phyloP scores from a whole-genome alignment of 1,140 invertebrate genomes.

The Elysia chlorotica region DNA sequence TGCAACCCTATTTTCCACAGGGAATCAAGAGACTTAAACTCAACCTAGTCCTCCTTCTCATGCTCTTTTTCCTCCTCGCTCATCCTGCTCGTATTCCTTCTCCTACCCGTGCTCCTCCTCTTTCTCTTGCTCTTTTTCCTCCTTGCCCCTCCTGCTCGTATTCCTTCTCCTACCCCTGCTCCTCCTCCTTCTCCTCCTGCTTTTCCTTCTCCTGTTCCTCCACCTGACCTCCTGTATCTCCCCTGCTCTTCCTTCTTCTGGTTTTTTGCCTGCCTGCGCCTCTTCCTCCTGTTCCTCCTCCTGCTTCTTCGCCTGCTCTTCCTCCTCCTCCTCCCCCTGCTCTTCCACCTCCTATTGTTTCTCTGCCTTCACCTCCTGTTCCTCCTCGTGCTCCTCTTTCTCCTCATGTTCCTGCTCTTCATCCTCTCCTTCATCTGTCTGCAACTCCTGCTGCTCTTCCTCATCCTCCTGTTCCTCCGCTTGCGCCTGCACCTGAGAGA shows the following conservation, averaged over 20 bases:
- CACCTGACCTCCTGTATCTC: not conserved
- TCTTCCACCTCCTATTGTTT: not conserved
- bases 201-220: not conserved
- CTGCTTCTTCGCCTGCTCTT: not conserved
- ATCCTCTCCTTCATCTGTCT: too few species aligned
- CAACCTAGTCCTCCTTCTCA: not conserved
- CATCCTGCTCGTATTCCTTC: not conserved
- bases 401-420: too few species aligned
- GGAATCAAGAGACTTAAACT: too few species aligned
- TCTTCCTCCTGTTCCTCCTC: not conserved
- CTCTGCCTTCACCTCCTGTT: not conserved
- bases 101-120: not conserved
- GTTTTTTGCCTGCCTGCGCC: not conserved
- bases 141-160: not conserved
- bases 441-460: too few species aligned
- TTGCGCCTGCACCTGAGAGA: too few species aligned
- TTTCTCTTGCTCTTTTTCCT: not conserved
- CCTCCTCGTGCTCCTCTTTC: not conserved
- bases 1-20: too few species aligned
- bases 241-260: too few species aligned
- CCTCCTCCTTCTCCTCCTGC: not conserved
- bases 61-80: not conserved
- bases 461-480: too few species aligned
- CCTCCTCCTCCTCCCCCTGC: not conserved
- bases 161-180: not conserved